Conservation (phyloP, 2,797 vertebrate genomes). For the Coreius guichenoti region DNA sequence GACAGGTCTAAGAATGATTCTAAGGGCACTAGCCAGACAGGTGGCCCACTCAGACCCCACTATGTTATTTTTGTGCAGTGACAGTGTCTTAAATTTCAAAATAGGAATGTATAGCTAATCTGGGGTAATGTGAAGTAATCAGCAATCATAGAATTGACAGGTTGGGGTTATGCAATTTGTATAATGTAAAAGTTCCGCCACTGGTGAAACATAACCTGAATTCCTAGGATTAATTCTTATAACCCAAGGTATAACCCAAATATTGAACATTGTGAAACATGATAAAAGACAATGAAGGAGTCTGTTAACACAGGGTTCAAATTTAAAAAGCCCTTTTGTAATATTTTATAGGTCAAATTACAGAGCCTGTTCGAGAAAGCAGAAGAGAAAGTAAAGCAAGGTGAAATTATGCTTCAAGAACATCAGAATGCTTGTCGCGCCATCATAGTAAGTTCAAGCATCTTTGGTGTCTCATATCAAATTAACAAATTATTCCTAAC, state of each 20-base stretch:
- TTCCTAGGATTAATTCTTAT: neutral
- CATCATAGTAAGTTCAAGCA: constrained; percentile 68
- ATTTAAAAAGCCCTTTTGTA: neutral
- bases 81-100: too few relatives aligned
- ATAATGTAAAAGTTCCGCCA: too few relatives aligned
- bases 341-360: constrained; percentile 68
- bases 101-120: too few relatives aligned
- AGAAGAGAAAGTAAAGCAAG: constrained; percentile 72
- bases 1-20: too few relatives aligned
- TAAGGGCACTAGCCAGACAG: too few relatives aligned
- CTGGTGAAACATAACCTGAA: neutral
- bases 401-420: constrained; percentile 70
- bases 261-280: neutral
- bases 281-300: neutral
- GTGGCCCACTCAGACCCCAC: too few relatives aligned
- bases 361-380: constrained; percentile 71
- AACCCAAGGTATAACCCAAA: neutral
- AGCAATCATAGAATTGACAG: too few relatives aligned
- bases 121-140: too few relatives aligned
- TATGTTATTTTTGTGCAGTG: too few relatives aligned
- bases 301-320: neutral
- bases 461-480: neutral
- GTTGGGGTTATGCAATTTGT: too few relatives aligned
- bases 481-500: neutral
- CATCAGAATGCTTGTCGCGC: constrained; percentile 66